Evolutionary conservation across 1,140 invertebrate species (phyloP).

Genomic region (Zeugodacus cucurbitae): DNA sequence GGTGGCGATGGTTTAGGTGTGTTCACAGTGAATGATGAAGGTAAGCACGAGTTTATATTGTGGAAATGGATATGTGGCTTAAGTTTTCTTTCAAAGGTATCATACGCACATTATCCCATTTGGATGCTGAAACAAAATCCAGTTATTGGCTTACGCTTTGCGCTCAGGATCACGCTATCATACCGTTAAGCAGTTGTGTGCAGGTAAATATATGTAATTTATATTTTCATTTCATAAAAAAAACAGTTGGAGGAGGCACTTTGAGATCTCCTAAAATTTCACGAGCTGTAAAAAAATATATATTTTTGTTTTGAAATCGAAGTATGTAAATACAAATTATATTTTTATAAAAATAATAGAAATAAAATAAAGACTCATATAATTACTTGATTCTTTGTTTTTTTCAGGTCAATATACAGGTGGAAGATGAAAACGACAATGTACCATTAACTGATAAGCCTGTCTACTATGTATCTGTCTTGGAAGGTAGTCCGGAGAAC

Average conservation of each 20-base stretch:
- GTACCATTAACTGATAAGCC: constrained; percentile 86
- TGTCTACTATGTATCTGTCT: constrained; percentile 84
- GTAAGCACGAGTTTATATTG: constrained; percentile 67
- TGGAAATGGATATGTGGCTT: no score
- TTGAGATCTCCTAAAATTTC: no score
- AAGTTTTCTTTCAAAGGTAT: constrained; percentile 72
- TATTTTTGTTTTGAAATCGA: no score
- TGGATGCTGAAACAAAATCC: constrained; percentile 88
- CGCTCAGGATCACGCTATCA: constrained; percentile 89
- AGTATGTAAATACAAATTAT: no score
- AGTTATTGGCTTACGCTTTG: constrained; percentile 95
- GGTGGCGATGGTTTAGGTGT: constrained; percentile 90
- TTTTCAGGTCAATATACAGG: constrained; percentile 85
- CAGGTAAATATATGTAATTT: constrained; percentile 72
- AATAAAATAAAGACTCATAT: no score
- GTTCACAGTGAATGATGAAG: constrained; percentile 91
- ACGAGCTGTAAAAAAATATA: no score
- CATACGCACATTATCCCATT: constrained; percentile 81
- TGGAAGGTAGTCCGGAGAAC: constrained; percentile 84
- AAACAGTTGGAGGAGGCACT: no score
- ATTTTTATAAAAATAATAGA: no score
- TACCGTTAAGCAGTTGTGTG: constrained; percentile 83
- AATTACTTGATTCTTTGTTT: no score
- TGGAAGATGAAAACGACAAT: constrained; percentile 94
- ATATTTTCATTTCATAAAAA: constrained; percentile 8